These are phyloP conservation scores for Ochotona princeps DNA, from an alignment of 2,113 vertebrate species.

Conservation along the genomic window DNA sequence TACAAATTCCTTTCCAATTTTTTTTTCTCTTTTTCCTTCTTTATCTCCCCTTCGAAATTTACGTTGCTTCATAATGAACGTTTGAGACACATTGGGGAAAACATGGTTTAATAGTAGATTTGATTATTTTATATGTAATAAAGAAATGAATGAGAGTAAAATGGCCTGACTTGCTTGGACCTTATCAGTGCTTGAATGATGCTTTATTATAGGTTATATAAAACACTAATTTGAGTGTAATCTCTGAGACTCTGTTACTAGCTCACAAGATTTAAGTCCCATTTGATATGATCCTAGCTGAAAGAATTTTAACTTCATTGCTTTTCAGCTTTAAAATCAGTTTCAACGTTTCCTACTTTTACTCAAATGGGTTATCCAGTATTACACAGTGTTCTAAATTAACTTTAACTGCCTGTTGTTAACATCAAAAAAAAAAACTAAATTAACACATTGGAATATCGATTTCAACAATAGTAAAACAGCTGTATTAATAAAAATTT, in stretches of 20 bases:
- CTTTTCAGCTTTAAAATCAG: conserved; percentile 80
- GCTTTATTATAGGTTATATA: conserved; percentile 67
- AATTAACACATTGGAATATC: conserved; percentile 66
- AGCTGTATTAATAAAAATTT: conserved; percentile 51
- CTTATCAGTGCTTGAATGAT: conserved; percentile 74
- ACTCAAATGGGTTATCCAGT: conserved; percentile 60
- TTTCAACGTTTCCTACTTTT: conserved; percentile 61
- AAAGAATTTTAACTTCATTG: conserved; percentile 75
- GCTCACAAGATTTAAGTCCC: conserved; percentile 71
- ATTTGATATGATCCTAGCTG: conserved; percentile 68
- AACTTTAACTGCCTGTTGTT: conserved; percentile 66
- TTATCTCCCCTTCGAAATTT: conserved; percentile 78
- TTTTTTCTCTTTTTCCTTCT: conserved; percentile 75
- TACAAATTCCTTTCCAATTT: conserved; percentile 82
- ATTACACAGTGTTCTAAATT: conserved; percentile 62
- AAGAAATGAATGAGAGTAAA: conserved; percentile 75
- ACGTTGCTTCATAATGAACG: conserved; percentile 82
- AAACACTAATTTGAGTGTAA: conserved; percentile 59
- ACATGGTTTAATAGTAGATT: conserved; percentile 75
- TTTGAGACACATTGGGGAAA: conserved; percentile 78
- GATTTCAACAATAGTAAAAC: conserved; percentile 49
- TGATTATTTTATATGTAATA: conserved; percentile 69
- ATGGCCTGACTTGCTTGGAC: conserved; percentile 70
- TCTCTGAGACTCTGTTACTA: conserved; percentile 64
- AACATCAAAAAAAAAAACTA: conserved; percentile 64